Conservation (phyloP, 2,113 vertebrate species). For the Thunnus thynnus region DNA sequence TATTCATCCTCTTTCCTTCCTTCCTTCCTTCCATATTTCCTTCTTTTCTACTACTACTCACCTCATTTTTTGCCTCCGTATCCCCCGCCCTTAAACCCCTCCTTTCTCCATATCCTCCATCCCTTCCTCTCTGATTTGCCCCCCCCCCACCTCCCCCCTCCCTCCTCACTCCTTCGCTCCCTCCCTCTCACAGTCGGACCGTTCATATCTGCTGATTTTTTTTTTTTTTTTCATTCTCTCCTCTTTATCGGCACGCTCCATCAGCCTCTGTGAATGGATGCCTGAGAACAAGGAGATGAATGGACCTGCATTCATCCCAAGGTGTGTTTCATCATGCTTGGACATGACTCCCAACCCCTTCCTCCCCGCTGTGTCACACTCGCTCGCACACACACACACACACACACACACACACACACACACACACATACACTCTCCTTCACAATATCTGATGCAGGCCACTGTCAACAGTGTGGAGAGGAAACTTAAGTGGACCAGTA, state of each 20-base stretch:
- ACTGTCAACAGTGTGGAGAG: conserved; percentile 17
- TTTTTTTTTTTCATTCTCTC: conserved; percentile 1
- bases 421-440: background rate
- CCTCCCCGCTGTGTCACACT: background rate
- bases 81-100: background rate
- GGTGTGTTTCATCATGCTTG: conserved; percentile 60
- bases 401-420: conserved; percentile 1
- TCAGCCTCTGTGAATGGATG: conserved; percentile 71
- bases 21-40: background rate
- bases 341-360: conserved; percentile 29
- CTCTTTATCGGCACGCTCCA: conserved; percentile 57
- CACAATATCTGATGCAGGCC: conserved; percentile 42
- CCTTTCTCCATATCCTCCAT: background rate
- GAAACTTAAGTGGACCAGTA: conserved; percentile 27
- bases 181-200: background rate
- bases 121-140: background rate
- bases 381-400: background rate
- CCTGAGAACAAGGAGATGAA: conserved; percentile 69
- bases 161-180: background rate
- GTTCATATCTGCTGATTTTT: conserved; percentile 29
- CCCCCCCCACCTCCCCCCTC: background rate
- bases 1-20: background rate
- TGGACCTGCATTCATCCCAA: conserved; percentile 52
- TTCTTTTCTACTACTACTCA: background rate
- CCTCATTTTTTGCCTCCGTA: background rate